Evolutionary conservation across 1,140 invertebrate genomes (phyloP).

Genomic region (Eriocheir sinensis): DNA sequence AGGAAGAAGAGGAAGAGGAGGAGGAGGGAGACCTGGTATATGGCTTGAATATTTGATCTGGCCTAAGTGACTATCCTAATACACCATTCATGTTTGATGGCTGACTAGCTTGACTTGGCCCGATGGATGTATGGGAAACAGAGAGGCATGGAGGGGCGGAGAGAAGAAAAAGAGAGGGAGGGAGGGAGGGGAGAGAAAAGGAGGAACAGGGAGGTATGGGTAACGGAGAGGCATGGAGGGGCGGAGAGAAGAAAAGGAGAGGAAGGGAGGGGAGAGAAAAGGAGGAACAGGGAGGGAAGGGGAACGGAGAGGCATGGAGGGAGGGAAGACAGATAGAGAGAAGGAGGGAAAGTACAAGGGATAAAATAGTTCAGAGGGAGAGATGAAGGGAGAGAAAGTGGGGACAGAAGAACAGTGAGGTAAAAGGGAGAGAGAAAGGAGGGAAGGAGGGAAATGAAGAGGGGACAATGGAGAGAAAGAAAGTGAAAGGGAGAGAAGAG

Average conservation of each 20-base stretch:
- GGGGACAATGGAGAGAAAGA: not conserved
- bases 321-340: too few relatives aligned
- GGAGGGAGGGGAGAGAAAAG: not conserved
- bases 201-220: not conserved
- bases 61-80: conserved; percentile 68
- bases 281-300: not conserved
- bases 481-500: not conserved
- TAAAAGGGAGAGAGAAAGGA: not conserved
- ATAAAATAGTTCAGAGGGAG: not conserved
- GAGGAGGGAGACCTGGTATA: conserved; percentile 36
- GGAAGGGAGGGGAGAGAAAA: not conserved
- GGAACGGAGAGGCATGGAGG: not conserved
- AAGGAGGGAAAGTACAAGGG: not conserved
- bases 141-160: not conserved
- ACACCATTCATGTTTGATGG: conserved; percentile 70
- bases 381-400: not conserved
- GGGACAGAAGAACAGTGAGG: not conserved
- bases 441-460: not conserved
- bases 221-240: not conserved
- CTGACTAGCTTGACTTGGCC: not conserved
- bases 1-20: not conserved
- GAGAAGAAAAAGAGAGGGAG: not conserved
- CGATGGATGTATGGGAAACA: not conserved
- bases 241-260: not conserved
- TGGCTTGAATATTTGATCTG: conserved; percentile 68